Evolutionary conservation across 2,797 vertebrate genomes (phyloP).

Genomic region (Acanthopagrus latus): DNA sequence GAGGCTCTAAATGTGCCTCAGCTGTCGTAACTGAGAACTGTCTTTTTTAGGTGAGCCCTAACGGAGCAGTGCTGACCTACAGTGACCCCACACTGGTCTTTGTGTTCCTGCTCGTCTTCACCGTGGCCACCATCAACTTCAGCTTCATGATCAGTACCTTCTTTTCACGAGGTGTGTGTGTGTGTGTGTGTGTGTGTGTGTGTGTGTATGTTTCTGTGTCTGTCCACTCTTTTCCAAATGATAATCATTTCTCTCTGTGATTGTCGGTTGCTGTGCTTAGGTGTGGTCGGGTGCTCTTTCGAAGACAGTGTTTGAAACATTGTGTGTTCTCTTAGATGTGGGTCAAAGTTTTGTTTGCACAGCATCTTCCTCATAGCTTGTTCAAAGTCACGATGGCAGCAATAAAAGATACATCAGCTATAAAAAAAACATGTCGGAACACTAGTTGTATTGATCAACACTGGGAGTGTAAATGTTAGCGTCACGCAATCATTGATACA

Average conservation of each 20-base stretch:
- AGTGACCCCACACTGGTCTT: conserved; percentile 95
- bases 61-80: conserved; percentile 91
- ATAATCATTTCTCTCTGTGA: not conserved
- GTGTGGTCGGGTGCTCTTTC: not conserved
- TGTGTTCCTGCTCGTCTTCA: conserved; percentile 90
- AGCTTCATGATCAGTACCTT: conserved; percentile 99
- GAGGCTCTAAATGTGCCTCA: not conserved
- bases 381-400: conserved; percentile 11
- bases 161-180: conserved; percentile 90
- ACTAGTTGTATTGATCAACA: not conserved
- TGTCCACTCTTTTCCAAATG: not conserved
- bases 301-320: not conserved
- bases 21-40: not conserved
- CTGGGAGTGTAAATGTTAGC: not conserved
- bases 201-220: conserved; percentile 33
- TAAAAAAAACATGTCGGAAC: conserved; percentile 5
- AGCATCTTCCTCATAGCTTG: not conserved
- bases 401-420: not conserved
- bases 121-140: conserved; percentile 93
- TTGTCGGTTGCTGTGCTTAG: not conserved
- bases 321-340: conserved; percentile 12
- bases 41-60: conserved; percentile 88
- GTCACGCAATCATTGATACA: not conserved
- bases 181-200: conserved; percentile 62
- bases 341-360: conserved; percentile 24